Conservation (phyloP, 2,888 invertebrate species). For the Mylabris sibirica region DNA sequence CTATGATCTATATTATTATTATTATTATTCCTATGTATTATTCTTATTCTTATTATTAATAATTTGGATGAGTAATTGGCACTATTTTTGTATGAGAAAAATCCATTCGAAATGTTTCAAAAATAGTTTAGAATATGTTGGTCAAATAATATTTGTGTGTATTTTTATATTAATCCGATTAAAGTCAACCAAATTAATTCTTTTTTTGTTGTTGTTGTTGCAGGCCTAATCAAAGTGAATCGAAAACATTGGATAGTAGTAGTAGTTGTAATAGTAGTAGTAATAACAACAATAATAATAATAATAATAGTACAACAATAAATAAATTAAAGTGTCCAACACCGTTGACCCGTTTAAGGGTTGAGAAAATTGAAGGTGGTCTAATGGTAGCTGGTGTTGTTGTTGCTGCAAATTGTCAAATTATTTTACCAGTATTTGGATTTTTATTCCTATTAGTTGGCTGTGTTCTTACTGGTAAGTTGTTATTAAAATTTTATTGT, state of each 20-base stretch:
- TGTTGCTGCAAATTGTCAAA: slow-evolving; percentile 79
- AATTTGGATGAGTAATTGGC: no score
- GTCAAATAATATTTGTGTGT: background rate
- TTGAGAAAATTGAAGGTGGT: slow-evolving; percentile 80
- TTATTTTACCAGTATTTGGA: slow-evolving; percentile 78
- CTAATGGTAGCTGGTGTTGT: slow-evolving; percentile 79
- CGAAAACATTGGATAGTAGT: slow-evolving; percentile 34
- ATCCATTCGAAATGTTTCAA: background rate
- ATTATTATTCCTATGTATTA: no score
- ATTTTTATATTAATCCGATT: background rate
- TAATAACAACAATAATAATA: slow-evolving; percentile 30
- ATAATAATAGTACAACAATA: background rate
- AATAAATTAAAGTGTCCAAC: slow-evolving; percentile 67
- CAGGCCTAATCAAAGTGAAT: slow-evolving; percentile 68
- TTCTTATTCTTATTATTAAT: no score
- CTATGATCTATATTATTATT: no score
- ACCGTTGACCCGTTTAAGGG: slow-evolving; percentile 73
- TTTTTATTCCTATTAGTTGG: slow-evolving; percentile 79
- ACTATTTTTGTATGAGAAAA: no score
- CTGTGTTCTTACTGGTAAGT: slow-evolving; percentile 75
- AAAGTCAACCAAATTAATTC: background rate
- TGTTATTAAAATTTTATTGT: no score
- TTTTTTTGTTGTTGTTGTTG: slow-evolving; percentile 44
- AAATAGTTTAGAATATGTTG: background rate
- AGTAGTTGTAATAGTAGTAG: slow-evolving; percentile 58